A percentile compares a stretch with the other conserved stretches of the same genome.
Evolutionary conservation across 2,888 invertebrate genomes (phyloP).

Genomic region (Macrosoma leucophasiata): DNA sequence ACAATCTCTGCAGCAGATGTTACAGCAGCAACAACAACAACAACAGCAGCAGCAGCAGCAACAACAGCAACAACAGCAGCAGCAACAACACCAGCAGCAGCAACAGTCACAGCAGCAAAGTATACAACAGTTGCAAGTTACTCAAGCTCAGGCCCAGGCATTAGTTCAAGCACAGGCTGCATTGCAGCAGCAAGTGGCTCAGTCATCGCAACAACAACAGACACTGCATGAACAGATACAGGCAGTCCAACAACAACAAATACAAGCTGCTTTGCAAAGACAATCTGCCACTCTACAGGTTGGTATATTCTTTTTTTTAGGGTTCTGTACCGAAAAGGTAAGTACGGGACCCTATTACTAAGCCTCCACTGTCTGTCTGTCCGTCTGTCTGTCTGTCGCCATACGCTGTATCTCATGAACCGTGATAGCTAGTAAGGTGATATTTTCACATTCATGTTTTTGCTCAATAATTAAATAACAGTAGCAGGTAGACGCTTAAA

Average conservation of each 20-base stretch:
- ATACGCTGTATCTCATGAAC: too few relatives aligned
- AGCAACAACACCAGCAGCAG: slow-evolving; percentile 36
- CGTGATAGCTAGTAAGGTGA: too few relatives aligned
- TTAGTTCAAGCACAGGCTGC: slow-evolving; percentile 64
- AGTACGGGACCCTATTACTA: too few relatives aligned
- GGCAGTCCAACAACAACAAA: slow-evolving; percentile 66
- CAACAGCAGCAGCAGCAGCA: slow-evolving; percentile 42
- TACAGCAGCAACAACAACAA: slow-evolving; percentile 41
- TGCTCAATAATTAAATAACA: too few relatives aligned
- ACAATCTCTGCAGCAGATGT: slow-evolving; percentile 40
- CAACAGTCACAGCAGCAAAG: slow-evolving; percentile 46
- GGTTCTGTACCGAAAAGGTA: too few relatives aligned
- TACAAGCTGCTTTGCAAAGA: slow-evolving; percentile 64
- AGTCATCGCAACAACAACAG: slow-evolving; percentile 64
- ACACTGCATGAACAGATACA: slow-evolving; percentile 64
- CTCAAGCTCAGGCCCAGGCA: slow-evolving; percentile 65
- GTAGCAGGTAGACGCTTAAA: too few relatives aligned
- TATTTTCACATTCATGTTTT: too few relatives aligned
- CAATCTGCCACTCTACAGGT: slow-evolving; percentile 68
- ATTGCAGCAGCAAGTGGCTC: slow-evolving; percentile 64
- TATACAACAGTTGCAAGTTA: slow-evolving; percentile 62
- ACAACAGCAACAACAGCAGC: slow-evolving; percentile 39
- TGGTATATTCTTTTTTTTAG: too few relatives aligned
- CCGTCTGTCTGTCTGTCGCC: too few relatives aligned
- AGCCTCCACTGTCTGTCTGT: too few relatives aligned